Percentiles rank a stretch among this genome's conserved stretches.
Evolutionary conservation across 2,113 vertebrate genomes (phyloP).

Genomic region (Coreoperca whiteheadi): DNA sequence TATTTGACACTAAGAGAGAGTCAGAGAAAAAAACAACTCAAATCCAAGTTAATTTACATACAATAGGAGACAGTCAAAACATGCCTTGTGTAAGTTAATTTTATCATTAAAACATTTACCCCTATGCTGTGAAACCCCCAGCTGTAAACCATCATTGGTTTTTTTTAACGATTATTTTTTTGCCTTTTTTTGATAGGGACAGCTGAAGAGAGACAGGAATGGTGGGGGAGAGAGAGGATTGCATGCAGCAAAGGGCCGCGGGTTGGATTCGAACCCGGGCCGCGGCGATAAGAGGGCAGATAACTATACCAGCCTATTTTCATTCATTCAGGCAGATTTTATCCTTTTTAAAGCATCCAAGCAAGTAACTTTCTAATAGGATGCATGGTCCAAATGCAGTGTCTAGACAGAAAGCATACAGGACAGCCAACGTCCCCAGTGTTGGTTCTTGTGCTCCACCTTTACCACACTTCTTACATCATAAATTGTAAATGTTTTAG

Average conservation of each 20-base stretch:
- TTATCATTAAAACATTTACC: background rate
- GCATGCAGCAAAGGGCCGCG: no score
- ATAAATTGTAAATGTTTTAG: background rate
- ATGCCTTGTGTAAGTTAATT: background rate
- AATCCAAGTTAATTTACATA: background rate
- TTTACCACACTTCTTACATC: background rate
- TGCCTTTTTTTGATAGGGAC: no score
- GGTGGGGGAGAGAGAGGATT: no score
- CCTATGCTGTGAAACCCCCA: background rate
- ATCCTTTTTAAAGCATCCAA: background rate
- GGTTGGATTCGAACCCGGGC: no score
- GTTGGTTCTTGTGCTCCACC: background rate
- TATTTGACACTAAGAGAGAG: background rate
- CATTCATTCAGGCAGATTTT: background rate
- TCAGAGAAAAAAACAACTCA: background rate
- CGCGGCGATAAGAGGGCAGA: background rate
- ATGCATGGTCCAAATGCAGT: conserved; percentile 12
- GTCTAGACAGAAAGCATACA: background rate
- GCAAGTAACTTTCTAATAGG: background rate
- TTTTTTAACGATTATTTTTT: no score
- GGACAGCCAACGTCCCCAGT: background rate
- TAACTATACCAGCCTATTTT: background rate
- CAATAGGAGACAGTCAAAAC: background rate
- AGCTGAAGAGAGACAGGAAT: no score
- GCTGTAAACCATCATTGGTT: background rate